A percentile compares a stretch with the other conserved stretches of the same genome.
Evolutionary conservation across 2,113 vertebrate species (phyloP).

Genomic region (Sylvia atricapilla): DNA sequence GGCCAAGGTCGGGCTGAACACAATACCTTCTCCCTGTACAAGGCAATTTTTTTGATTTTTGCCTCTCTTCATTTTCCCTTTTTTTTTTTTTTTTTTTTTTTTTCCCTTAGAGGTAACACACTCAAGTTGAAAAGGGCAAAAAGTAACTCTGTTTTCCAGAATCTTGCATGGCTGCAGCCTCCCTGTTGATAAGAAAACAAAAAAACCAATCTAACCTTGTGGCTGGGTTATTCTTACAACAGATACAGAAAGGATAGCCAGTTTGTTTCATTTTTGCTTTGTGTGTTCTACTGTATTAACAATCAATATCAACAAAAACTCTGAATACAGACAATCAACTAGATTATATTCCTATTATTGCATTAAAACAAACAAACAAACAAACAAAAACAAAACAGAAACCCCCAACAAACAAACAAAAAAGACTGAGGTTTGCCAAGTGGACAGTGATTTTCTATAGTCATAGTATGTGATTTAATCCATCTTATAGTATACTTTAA

Average conservation of each 20-base stretch:
- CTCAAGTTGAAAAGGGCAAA: not conserved
- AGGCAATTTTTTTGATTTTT: conserved; percentile 22
- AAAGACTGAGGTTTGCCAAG: not conserved
- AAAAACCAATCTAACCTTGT: not conserved
- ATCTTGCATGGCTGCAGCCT: not conserved
- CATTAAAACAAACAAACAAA: not conserved
- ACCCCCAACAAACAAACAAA: no score
- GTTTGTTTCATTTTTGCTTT: not conserved
- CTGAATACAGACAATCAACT: not conserved
- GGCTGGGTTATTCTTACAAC: not conserved
- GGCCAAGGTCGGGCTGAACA: conserved; percentile 40
- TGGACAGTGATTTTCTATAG: not conserved
- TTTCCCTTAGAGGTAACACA: not conserved
- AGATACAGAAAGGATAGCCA: not conserved
- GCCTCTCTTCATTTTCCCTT: not conserved
- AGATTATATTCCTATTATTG: not conserved
- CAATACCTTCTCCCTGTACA: conserved; percentile 24
- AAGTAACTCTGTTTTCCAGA: not conserved
- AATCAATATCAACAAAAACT: not conserved
- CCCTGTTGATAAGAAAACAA: not conserved
- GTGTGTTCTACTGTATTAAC: not conserved
- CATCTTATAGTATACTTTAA: not conserved
- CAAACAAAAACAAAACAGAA: no score
- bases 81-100: not conserved
- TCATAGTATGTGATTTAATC: not conserved